phyloP scores from a whole-genome alignment of 1,140 invertebrate species.

The Ganaspis sp. region DNA sequence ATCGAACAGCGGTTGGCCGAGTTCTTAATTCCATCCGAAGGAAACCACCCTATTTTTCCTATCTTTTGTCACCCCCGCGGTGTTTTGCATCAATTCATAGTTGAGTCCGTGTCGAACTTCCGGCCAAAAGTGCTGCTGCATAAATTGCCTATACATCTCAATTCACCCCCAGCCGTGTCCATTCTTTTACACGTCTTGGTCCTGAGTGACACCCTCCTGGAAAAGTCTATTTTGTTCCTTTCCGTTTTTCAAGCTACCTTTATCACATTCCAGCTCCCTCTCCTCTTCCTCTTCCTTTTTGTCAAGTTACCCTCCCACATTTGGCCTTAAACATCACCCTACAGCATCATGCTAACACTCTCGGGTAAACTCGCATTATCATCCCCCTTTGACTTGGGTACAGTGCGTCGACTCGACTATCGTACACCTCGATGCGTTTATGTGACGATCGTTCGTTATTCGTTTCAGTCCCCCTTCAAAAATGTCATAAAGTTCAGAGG shows the following conservation, averaged over 20 bases:
- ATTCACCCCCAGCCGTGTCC: constrained; percentile 68
- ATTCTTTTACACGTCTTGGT: constrained; percentile 68
- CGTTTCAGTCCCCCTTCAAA: constrained; percentile 8
- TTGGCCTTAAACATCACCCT: constrained; percentile 17
- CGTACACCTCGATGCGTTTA: constrained; percentile 26
- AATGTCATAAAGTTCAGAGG: neutral
- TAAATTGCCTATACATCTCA: constrained; percentile 71
- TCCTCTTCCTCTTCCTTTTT: constrained; percentile 29
- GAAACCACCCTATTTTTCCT: constrained; percentile 37
- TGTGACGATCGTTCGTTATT: constrained; percentile 27
- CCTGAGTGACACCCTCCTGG: constrained; percentile 57
- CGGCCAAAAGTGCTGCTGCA: constrained; percentile 64
- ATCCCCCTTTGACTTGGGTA: neutral
- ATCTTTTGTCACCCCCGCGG: constrained; percentile 32
- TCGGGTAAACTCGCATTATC: constrained; percentile 22
- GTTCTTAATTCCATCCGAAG: constrained; percentile 6
- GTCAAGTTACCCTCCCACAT: constrained; percentile 31
- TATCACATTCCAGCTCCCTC: constrained; percentile 28
- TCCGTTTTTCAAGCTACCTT: constrained; percentile 29
- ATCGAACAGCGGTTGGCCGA: neutral
- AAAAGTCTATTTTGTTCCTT: neutral
- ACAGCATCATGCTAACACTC: constrained; percentile 3
- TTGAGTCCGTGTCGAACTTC: constrained; percentile 56
- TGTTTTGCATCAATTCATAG: constrained; percentile 55
- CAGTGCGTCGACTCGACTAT: constrained; percentile 7